phyloP scores from a whole-genome alignment of 1,140 invertebrate species.

The Bombus polaris region DNA sequence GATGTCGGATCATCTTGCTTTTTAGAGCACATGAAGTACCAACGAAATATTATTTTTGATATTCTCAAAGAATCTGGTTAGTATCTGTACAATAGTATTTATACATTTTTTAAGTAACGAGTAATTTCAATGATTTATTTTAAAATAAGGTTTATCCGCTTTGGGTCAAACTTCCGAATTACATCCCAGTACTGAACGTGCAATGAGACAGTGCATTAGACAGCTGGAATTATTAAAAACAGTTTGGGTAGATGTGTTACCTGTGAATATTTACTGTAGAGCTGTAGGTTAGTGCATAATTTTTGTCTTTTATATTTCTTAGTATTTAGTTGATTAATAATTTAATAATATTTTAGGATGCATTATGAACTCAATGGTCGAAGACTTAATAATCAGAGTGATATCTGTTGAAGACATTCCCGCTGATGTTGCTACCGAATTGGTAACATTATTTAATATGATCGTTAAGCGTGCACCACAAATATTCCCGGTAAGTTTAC shows the following conservation, averaged over 20 bases:
- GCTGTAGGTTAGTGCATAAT: conserved; percentile 81
- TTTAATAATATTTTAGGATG: conserved; percentile 78
- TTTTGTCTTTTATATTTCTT: conserved; percentile 17
- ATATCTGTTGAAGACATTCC: conserved; percentile 87
- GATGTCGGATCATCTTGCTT: conserved; percentile 87
- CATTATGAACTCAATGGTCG: conserved; percentile 85
- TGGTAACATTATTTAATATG: conserved; percentile 84
- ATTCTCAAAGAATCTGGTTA: conserved; percentile 88
- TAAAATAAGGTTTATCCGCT: conserved; percentile 84
- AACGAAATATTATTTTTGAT: conserved; percentile 88
- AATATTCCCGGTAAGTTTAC: conserved; percentile 84
- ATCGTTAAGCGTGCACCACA: conserved; percentile 83
- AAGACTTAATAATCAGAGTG: conserved; percentile 85
- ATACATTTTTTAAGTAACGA: neutral
- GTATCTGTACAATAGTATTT: neutral
- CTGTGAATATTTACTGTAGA: conserved; percentile 86
- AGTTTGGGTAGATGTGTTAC: conserved; percentile 92
- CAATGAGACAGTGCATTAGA: conserved; percentile 90
- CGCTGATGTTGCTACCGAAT: conserved; percentile 84
- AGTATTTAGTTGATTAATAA: neutral
- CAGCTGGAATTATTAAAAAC: conserved; percentile 93
- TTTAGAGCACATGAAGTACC: conserved; percentile 88
- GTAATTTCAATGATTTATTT: conserved; percentile 33
- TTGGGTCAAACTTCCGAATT: conserved; percentile 82
- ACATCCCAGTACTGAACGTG: conserved; percentile 86